Evolutionary conservation across 1,140 invertebrate species (phyloP).

Genomic region (Drosophila nigrodunni): DNA sequence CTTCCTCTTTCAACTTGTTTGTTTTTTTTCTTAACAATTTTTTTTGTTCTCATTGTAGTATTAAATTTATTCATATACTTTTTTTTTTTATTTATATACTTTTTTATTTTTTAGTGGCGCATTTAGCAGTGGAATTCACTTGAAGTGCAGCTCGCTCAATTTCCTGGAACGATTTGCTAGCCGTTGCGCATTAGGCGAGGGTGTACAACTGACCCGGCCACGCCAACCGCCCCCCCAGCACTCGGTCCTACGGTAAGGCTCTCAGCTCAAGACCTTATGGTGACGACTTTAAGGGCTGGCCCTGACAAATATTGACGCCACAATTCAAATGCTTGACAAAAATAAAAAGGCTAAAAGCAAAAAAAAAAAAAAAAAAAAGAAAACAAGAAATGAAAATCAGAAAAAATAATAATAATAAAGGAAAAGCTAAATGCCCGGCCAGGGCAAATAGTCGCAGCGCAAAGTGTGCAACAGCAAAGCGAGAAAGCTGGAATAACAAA

Average conservation of each 20-base stretch:
- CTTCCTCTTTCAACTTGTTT: slow-evolving; percentile 4
- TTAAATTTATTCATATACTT: slow-evolving; percentile 42
- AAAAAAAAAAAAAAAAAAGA: not conserved
- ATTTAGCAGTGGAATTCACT: slow-evolving; percentile 46
- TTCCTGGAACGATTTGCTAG: slow-evolving; percentile 74
- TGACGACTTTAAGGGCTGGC: slow-evolving; percentile 42
- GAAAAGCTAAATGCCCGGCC: slow-evolving; percentile 40
- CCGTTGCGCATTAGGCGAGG: slow-evolving; percentile 51
- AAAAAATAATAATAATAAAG: slow-evolving; percentile 20
- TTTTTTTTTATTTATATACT: not conserved
- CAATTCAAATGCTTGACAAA: slow-evolving; percentile 61
- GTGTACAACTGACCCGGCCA: not conserved
- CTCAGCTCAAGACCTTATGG: slow-evolving; percentile 9
- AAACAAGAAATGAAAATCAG: not conserved
- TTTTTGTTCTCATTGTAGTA: slow-evolving; percentile 31
- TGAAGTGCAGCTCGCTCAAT: slow-evolving; percentile 74
- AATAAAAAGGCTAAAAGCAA: slow-evolving; percentile 16
- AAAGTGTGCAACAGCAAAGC: slow-evolving; percentile 41
- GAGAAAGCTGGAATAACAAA: slow-evolving; percentile 18
- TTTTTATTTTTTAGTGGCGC: slow-evolving; percentile 24
- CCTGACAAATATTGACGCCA: slow-evolving; percentile 69
- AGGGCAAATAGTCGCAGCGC: slow-evolving; percentile 47
- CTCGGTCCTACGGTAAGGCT: no score
- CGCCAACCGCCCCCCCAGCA: not conserved
- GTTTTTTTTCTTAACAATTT: slow-evolving; percentile 7